phyloP scores from a whole-genome alignment of 2,113 vertebrate species.

The Hippocampus mohnikei region DNA sequence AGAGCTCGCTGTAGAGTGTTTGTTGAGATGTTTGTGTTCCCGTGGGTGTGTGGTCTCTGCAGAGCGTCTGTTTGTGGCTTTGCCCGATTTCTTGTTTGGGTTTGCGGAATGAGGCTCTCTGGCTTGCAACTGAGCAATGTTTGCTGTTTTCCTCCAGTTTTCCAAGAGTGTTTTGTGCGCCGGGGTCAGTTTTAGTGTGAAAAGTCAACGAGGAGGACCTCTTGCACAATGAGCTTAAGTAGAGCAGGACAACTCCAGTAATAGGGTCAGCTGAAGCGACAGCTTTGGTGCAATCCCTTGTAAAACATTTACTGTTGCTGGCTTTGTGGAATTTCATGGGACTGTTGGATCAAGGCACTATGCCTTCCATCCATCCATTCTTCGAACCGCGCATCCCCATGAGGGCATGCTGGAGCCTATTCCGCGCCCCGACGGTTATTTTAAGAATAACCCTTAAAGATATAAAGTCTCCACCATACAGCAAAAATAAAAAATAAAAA shows the following conservation, averaged over 20 bases:
- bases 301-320: not conserved
- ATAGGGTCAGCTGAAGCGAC: not conserved
- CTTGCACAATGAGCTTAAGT: not conserved
- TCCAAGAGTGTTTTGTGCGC: constrained; percentile 13
- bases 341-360: not conserved
- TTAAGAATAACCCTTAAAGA: not conserved
- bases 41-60: constrained; percentile 42
- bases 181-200: constrained; percentile 5
- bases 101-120: constrained; percentile 26
- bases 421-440: not conserved
- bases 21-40: constrained; percentile 44
- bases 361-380: no score
- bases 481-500: not conserved
- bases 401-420: no score
- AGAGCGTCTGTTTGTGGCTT: constrained; percentile 38
- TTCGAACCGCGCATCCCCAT: no score
- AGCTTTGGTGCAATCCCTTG: not conserved
- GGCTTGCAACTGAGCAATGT: not conserved
- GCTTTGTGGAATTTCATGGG: not conserved
- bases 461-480: not conserved
- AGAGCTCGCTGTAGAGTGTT: constrained; percentile 15
- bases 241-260: not conserved
- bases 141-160: constrained; percentile 33
- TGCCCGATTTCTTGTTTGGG: constrained; percentile 36
- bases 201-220: constrained; percentile 7